Evolutionary conservation across 2,888 invertebrate species (phyloP), one percentile per base, ranked within the genome.

Genomic region (Salticus scenicus): DNA sequence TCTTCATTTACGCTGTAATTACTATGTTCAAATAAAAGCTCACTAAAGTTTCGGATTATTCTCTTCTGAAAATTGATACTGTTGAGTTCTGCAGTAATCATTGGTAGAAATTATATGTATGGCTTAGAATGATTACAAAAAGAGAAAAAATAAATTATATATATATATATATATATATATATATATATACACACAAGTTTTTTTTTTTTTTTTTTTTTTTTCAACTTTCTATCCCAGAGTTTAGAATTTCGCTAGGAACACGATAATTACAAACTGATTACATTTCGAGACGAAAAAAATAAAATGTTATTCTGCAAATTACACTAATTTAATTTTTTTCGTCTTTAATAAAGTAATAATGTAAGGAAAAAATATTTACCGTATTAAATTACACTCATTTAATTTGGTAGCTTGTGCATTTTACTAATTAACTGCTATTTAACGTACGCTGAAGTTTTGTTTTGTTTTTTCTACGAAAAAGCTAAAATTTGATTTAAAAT

Each of bases 241-340:
- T 57, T 57, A 57, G 57, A 20, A 20, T 57, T 57, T 57, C 5
- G 57, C 24, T 57, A 24, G 20, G 7, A 57, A 57, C 24, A n/a
- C 7, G 57, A 57, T 57, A 57, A 57, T 57, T 57, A 24, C 57
- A 24, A 24, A 24, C 57, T 57, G 57, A 57, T 57, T 57, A 57
- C 57, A 1, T 1, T 57, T 57, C 4, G 2, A 24, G 20, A 1
- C 1, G 2, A 24, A 57, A 57, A 57, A 57, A 57, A 57, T 57
- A 57, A 57, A n/a, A n/a, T n/a, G n/a, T 8, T 24, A 57, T 57
- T 47, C 17, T 24, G 24, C 57, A 57, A 24, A 57, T 57, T 57
- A 24, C 57, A 17, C 57, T n/a, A 57, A 57, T 57, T 57, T 57
- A 17, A 1, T 57, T 24, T 20, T 17, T 57, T 57, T 24, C 17